Percentiles rank a stretch among this genome's conserved stretches.
These are phyloP conservation scores for Drymonia ruficornis DNA, from an alignment of 2,888 invertebrate species.

Conservation along the genomic window DNA sequence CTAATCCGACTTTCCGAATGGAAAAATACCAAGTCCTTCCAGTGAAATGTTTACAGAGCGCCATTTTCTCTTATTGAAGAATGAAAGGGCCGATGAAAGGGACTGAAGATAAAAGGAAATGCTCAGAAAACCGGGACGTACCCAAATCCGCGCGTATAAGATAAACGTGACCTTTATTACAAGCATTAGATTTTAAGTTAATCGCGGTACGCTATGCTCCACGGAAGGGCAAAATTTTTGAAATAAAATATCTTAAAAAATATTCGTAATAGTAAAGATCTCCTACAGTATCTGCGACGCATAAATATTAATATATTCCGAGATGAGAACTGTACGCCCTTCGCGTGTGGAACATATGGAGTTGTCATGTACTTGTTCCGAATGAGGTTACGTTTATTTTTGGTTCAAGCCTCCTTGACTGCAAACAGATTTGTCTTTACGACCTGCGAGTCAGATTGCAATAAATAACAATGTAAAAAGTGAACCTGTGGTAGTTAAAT, in stretches of 20 bases:
- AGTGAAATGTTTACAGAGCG: slow-evolving; percentile 13
- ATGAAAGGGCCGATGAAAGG: slow-evolving; percentile 22
- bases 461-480: too few species aligned
- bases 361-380: slow-evolving; percentile 54
- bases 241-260: not conserved
- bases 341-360: slow-evolving; percentile 51
- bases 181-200: not conserved
- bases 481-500: too few species aligned
- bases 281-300: slow-evolving; percentile 5
- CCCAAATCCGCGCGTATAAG: slow-evolving; percentile 6
- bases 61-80: slow-evolving; percentile 28
- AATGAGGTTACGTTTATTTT: slow-evolving; percentile 63
- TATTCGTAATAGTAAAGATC: not conserved
- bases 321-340: slow-evolving; percentile 58
- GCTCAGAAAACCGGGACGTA: slow-evolving; percentile 20
- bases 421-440: slow-evolving; percentile 34
- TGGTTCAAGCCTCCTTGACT: slow-evolving; percentile 50
- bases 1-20: slow-evolving; percentile 12
- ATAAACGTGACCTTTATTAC: not conserved
- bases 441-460: slow-evolving; percentile 7
- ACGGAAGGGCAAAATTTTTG: not conserved
- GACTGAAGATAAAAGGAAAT: slow-evolving; percentile 24
- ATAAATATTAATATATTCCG: slow-evolving; percentile 26
- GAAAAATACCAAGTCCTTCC: slow-evolving; percentile 22
- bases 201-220: not conserved